Conservation (phyloP, 2,797 vertebrate genomes). For the Loris lydekkerianus region DNA sequence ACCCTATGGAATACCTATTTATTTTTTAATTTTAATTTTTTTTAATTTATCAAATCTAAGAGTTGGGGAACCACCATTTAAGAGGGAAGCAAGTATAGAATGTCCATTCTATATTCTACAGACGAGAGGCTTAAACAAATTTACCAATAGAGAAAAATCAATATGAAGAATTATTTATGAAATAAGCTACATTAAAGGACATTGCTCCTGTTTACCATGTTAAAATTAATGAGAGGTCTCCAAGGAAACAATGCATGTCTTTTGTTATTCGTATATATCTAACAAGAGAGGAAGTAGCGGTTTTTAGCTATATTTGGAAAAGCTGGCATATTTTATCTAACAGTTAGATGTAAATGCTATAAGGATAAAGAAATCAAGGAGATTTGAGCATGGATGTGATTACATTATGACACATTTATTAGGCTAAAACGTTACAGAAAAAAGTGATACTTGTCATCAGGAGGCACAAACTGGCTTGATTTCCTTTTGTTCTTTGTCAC, state of each 20-base stretch:
- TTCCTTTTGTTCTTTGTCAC: constrained; percentile 76
- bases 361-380: constrained; percentile 68
- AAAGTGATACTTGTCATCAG: constrained; percentile 57
- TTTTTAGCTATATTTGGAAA: constrained; percentile 59
- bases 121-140: neutral
- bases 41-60: constrained; percentile 31
- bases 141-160: constrained; percentile 16
- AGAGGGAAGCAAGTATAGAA: neutral
- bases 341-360: constrained; percentile 36
- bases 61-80: neutral
- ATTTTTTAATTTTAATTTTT: neutral
- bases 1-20: neutral
- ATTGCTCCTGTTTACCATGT: neutral
- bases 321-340: constrained; percentile 35
- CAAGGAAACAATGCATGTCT: constrained; percentile 35
- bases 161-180: neutral
- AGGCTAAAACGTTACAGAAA: neutral
- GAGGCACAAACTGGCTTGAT: constrained; percentile 72
- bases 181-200: neutral
- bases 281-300: constrained; percentile 26
- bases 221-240: constrained; percentile 26
- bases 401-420: constrained; percentile 53
- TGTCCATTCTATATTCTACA: neutral
- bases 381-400: constrained; percentile 54
- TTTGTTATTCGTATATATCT: constrained; percentile 22